Evolutionary conservation across 2,888 invertebrate genomes (phyloP).

Genomic region (Antheraea assamensis): DNA sequence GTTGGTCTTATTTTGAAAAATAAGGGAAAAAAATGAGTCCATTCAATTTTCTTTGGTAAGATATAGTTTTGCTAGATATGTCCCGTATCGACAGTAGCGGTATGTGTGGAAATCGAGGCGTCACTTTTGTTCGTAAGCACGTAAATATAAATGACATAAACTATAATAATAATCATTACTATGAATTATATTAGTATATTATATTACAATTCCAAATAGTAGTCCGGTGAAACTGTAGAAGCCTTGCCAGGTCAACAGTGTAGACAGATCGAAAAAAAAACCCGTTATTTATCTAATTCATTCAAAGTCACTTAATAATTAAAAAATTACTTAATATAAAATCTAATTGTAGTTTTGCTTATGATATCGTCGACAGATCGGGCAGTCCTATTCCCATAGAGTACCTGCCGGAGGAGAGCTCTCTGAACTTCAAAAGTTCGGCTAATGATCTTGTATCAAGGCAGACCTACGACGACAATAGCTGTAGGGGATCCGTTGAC

Average conservation of each 20-base stretch:
- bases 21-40: background rate
- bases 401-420: conserved; percentile 95
- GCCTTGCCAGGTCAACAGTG: too few species aligned
- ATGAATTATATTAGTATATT: background rate
- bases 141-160: too few species aligned
- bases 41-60: background rate
- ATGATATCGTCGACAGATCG: conserved; percentile 85
- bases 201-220: background rate
- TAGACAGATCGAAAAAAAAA: too few species aligned
- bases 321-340: conserved; percentile 40
- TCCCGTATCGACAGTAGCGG: background rate
- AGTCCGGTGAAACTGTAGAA: too few species aligned
- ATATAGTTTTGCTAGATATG: background rate
- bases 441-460: conserved; percentile 93
- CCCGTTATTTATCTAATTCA: conserved; percentile 44
- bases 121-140: too few species aligned
- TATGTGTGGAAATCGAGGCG: too few species aligned
- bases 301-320: conserved; percentile 61
- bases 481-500: conserved; percentile 96
- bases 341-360: conserved; percentile 77
- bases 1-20: too few species aligned
- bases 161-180: background rate
- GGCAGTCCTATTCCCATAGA: conserved; percentile 96
- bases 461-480: conserved; percentile 95
- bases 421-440: conserved; percentile 94